These are phyloP conservation scores for Himalopsyche kuldschensis DNA, from an alignment of 2,888 invertebrate genomes.

Conservation along the genomic window DNA sequence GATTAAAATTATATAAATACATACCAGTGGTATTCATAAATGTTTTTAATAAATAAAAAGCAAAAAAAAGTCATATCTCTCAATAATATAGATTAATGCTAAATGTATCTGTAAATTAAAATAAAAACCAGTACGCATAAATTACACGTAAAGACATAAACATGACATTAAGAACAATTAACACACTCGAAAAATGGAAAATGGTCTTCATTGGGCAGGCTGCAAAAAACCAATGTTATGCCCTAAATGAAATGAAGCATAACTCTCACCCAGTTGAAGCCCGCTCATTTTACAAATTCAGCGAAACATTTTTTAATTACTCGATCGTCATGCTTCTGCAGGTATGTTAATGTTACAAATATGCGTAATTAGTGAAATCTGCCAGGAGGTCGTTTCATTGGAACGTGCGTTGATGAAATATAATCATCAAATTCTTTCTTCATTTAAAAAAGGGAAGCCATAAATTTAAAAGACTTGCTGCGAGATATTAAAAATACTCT, in stretches of 20 bases:
- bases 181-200: neutral
- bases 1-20: no score
- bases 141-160: neutral
- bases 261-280: neutral
- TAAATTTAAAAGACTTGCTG: neutral
- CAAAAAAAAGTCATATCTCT: no score
- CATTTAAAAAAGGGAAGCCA: neutral
- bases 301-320: conserved; percentile 2
- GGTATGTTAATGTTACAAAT: conserved; percentile 24
- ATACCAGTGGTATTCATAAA: no score
- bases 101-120: no score
- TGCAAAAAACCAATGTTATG: neutral
- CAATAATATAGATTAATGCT: no score
- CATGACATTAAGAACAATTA: neutral
- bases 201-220: neutral
- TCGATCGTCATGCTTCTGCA: neutral
- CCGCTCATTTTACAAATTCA: neutral
- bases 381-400: neutral
- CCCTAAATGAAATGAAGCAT: neutral
- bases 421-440: neutral
- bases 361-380: conserved; percentile 28
- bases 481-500: neutral
- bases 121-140: neutral
- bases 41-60: no score
- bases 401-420: neutral